A percentile compares a stretch with the other conserved stretches of the same genome.
Conservation (phyloP, 2,113 vertebrate genomes). For the Gallinago jamesoni region DNA sequence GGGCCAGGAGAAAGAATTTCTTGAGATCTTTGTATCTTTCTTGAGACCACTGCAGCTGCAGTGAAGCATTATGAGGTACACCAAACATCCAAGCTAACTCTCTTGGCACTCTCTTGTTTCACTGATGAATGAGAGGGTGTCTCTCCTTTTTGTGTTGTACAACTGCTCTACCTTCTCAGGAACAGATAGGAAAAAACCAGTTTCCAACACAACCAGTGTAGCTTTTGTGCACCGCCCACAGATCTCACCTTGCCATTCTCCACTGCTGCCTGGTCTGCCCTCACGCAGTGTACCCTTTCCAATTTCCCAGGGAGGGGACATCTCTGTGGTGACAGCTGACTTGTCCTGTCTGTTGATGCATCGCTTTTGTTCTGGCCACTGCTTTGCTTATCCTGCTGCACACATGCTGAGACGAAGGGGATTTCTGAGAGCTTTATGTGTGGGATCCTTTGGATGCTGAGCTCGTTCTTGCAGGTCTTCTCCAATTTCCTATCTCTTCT, state of each 20-base stretch:
- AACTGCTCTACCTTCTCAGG: not conserved
- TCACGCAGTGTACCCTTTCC: accelerated
- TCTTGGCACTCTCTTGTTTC: not conserved
- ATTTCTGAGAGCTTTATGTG: not conserved
- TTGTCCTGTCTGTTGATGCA: not conserved
- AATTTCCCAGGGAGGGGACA: not conserved
- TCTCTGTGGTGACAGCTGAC: not conserved
- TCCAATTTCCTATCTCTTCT: not conserved
- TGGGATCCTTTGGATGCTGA: not conserved
- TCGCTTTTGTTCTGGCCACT: not conserved
- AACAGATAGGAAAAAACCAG: not conserved
- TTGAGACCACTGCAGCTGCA: not conserved
- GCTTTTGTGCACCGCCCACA: not conserved
- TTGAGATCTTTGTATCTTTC: not conserved
- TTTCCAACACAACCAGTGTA: not conserved
- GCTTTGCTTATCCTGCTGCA: not conserved
- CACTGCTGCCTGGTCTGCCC: not conserved
- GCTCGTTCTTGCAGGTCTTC: not conserved
- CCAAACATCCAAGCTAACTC: not conserved
- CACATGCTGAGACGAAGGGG: accelerated
- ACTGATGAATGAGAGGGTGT: not conserved
- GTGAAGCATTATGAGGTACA: not conserved
- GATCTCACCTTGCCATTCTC: not conserved
- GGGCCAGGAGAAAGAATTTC: not conserved
- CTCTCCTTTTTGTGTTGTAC: not conserved